These are phyloP conservation scores for Drosophila paramelanica DNA, from an alignment of 2,888 invertebrate genomes.

Conservation along the genomic window DNA sequence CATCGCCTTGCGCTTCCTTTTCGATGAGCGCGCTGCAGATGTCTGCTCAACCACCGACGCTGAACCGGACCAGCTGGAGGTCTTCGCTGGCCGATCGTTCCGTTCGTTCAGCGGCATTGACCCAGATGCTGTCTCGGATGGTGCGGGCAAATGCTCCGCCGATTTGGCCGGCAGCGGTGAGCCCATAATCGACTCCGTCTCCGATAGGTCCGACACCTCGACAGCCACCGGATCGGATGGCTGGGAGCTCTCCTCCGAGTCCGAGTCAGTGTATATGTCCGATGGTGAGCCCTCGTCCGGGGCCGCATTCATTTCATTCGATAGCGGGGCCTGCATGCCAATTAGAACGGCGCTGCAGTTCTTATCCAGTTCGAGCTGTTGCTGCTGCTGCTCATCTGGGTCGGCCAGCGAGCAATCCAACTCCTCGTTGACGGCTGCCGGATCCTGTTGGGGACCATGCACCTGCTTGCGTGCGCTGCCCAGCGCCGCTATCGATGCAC, in stretches of 20 bases:
- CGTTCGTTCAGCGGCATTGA: slow-evolving; percentile 4
- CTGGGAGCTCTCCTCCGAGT: slow-evolving; percentile 40
- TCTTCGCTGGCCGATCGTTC: neutral
- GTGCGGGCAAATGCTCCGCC: slow-evolving; percentile 10
- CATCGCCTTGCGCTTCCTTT: slow-evolving; percentile 32
- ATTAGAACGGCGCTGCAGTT: slow-evolving; percentile 26
- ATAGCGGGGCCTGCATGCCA: slow-evolving; percentile 15
- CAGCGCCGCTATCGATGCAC: slow-evolving; percentile 5
- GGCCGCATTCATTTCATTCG: neutral
- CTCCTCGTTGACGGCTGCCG: slow-evolving; percentile 23
- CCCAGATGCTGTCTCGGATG: slow-evolving; percentile 5
- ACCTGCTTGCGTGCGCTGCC: neutral
- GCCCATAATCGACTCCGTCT: slow-evolving; percentile 20
- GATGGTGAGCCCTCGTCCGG: slow-evolving; percentile 1
- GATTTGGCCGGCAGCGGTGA: slow-evolving; percentile 9
- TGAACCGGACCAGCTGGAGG: neutral
- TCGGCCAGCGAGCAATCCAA: slow-evolving; percentile 8
- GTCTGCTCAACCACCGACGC: neutral
- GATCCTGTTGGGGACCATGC: neutral
- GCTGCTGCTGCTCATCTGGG: slow-evolving; percentile 10
- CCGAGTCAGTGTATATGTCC: slow-evolving; percentile 40
- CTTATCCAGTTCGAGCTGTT: slow-evolving; percentile 32
- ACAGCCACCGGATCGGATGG: slow-evolving; percentile 52
- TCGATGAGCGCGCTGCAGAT: neutral
- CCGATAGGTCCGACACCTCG: slow-evolving; percentile 47